phyloP scores from a whole-genome alignment of 2,797 vertebrate genomes.

The Simalia tracyae region DNA sequence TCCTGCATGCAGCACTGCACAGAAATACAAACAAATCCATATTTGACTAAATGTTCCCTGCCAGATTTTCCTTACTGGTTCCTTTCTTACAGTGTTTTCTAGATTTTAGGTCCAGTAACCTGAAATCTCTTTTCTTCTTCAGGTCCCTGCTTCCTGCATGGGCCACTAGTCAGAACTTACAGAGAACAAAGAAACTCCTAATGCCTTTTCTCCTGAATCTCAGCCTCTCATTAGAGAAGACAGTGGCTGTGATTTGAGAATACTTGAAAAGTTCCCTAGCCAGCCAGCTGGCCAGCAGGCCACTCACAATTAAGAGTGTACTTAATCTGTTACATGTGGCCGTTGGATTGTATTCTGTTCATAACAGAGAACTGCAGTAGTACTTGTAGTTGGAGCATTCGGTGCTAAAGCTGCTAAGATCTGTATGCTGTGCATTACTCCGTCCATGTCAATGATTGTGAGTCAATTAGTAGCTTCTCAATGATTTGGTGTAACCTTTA shows the following conservation, averaged over 20 bases:
- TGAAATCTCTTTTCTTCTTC: neutral
- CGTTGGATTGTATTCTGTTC: neutral
- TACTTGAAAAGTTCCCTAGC: neutral
- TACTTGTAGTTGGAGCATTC: neutral
- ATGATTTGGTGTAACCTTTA: neutral
- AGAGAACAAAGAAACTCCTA: neutral
- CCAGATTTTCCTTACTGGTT: neutral
- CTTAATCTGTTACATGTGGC: neutral
- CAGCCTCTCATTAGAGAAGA: neutral
- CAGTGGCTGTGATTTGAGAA: neutral
- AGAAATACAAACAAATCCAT: neutral
- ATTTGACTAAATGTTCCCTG: neutral
- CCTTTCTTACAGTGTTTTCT: neutral
- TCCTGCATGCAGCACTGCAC: neutral
- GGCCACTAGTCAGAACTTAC: neutral
- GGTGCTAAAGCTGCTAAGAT: neutral
- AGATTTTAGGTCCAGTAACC: neutral
- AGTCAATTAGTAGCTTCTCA: neutral
- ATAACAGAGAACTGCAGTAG: neutral
- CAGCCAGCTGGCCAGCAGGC: neutral
- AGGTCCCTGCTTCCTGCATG: neutral
- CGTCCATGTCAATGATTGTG: neutral
- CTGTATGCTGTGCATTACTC: neutral
- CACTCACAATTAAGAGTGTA: neutral
- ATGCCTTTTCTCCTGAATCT: neutral